A percentile compares a stretch with the other conserved stretches of the same genome.
phyloP scores from a whole-genome alignment of 2,888 invertebrate genomes.

The Drosophila kambysellisi region DNA sequence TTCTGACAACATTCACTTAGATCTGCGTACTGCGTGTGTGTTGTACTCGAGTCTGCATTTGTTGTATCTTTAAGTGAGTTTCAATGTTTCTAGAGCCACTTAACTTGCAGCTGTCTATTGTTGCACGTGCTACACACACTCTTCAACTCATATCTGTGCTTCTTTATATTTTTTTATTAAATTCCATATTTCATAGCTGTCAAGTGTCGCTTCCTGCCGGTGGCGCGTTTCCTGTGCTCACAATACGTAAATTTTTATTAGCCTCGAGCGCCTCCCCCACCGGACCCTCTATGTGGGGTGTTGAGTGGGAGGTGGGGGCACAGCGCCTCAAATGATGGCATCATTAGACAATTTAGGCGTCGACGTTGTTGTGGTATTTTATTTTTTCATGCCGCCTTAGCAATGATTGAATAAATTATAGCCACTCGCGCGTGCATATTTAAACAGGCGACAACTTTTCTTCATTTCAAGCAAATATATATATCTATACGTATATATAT shows the following conservation, averaged over 20 bases:
- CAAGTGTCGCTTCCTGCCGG: slow-evolving; percentile 75
- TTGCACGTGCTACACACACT: slow-evolving; percentile 15
- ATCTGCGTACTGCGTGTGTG: background rate
- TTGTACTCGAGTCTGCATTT: slow-evolving; percentile 23
- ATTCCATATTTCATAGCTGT: slow-evolving; percentile 70
- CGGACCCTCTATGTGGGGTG: background rate
- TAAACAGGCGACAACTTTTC: slow-evolving; percentile 54
- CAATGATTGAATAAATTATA: slow-evolving; percentile 80
- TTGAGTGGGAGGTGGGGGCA: background rate
- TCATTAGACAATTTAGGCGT: slow-evolving; percentile 80
- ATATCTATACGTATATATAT: slow-evolving; percentile 15
- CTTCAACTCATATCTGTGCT: slow-evolving; percentile 33
- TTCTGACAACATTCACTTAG: background rate
- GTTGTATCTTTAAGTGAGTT: slow-evolving; percentile 37
- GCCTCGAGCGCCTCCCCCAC: slow-evolving; percentile 26
- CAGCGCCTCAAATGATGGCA: slow-evolving; percentile 70
- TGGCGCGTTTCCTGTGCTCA: slow-evolving; percentile 47
- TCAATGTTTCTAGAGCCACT: slow-evolving; percentile 33
- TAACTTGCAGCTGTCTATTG: slow-evolving; percentile 39
- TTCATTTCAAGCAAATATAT: slow-evolving; percentile 31
- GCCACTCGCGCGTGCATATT: slow-evolving; percentile 72
- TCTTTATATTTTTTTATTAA: slow-evolving; percentile 33
- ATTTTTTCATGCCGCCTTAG: slow-evolving; percentile 30
- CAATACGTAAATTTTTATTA: slow-evolving; percentile 74
- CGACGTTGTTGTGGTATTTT: slow-evolving; percentile 21